Conservation (phyloP, 2,888 invertebrate species). For the Teleogryllus oceanicus region DNA sequence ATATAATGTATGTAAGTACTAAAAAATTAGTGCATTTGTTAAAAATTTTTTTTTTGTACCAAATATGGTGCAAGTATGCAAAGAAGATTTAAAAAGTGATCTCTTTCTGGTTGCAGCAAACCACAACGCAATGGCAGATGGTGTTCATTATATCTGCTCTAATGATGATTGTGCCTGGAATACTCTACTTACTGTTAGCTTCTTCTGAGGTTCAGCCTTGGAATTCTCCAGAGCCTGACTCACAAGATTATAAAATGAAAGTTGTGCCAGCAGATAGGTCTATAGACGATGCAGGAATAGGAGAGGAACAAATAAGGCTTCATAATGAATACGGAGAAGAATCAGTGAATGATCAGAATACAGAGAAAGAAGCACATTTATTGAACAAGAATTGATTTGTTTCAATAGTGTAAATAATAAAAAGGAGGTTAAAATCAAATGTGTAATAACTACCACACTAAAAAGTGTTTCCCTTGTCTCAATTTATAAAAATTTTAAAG, state of each 20-base stretch:
- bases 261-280: neutral
- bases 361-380: too few relatives aligned
- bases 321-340: neutral
- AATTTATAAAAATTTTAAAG: too few relatives aligned
- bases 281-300: neutral
- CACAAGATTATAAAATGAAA: neutral
- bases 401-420: neutral
- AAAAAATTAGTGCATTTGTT: too few relatives aligned
- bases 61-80: neutral
- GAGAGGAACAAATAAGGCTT: neutral
- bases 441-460: too few relatives aligned
- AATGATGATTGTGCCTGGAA: slow-evolving; percentile 53
- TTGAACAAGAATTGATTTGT: too few relatives aligned
- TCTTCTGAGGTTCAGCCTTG: slow-evolving; percentile 59
- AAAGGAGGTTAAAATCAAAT: neutral
- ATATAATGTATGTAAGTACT: too few relatives aligned
- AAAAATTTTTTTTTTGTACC: too few relatives aligned
- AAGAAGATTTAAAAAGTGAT: neutral
- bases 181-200: slow-evolving; percentile 54
- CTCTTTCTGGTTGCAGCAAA: slow-evolving; percentile 52
- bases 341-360: too few relatives aligned
- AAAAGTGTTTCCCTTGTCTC: too few relatives aligned
- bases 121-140: slow-evolving; percentile 58
- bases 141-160: slow-evolving; percentile 56
- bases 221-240: slow-evolving; percentile 48